Evolutionary conservation across 2,888 invertebrate species (phyloP).

Genomic region (Nomada goodeniana): DNA sequence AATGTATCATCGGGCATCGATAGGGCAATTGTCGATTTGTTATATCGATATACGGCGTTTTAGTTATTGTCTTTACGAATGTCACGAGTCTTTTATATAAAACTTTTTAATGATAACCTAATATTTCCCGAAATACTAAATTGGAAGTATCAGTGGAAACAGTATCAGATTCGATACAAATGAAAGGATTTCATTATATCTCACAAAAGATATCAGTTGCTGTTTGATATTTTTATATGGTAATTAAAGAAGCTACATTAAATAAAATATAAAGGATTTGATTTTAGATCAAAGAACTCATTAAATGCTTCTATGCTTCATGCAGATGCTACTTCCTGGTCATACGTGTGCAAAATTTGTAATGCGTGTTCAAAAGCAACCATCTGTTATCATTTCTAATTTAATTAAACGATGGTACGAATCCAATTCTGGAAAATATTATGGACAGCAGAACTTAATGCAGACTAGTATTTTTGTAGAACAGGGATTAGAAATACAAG

Average conservation of each 20-base stretch:
- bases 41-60: conserved; percentile 45
- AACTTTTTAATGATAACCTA: conserved; percentile 22
- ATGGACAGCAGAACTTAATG: conserved; percentile 51
- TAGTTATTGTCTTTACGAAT: conserved; percentile 24
- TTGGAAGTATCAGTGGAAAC: conserved; percentile 30
- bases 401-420: conserved; percentile 62
- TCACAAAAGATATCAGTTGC: conserved; percentile 7
- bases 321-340: conserved; percentile 61
- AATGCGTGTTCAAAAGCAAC: conserved; percentile 30
- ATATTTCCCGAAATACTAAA: conserved; percentile 22
- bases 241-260: conserved; percentile 37
- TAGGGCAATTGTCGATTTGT: conserved; percentile 19
- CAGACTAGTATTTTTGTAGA: conserved; percentile 87
- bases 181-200: background rate
- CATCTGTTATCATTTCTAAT: conserved; percentile 36
- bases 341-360: conserved; percentile 48
- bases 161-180: background rate
- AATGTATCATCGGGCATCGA: conserved; percentile 32
- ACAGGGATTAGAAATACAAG: conserved; percentile 89
- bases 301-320: conserved; percentile 33
- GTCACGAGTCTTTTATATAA: conserved; percentile 24
- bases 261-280: conserved; percentile 11
- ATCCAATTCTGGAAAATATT: conserved; percentile 38
- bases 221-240: background rate
- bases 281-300: conserved; percentile 19